phyloP scores from a whole-genome alignment of 2,113 vertebrate genomes.

The Scalopus aquaticus region DNA sequence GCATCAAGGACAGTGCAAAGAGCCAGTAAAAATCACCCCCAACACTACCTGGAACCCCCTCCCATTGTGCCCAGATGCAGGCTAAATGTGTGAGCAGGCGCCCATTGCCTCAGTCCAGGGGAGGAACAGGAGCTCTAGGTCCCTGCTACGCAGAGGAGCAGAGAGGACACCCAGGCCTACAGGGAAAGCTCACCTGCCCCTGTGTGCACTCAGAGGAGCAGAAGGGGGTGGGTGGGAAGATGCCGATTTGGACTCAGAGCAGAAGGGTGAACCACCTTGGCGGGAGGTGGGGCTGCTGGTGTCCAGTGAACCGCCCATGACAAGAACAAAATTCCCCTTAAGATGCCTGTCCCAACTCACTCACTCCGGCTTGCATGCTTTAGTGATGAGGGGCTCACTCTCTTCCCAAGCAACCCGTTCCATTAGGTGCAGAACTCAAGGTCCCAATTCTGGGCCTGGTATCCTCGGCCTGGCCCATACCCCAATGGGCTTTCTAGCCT shows the following conservation, averaged over 20 bases:
- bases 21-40: neutral
- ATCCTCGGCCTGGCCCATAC: neutral
- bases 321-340: neutral
- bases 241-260: neutral
- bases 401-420: neutral
- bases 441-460: neutral
- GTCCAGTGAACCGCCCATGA: neutral
- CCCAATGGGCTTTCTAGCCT: neutral
- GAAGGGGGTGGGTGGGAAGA: neutral
- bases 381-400: neutral
- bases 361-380: neutral
- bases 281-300: neutral
- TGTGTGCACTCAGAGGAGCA: neutral
- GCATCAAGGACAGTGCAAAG: neutral
- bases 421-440: neutral
- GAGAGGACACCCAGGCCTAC: neutral
- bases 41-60: neutral
- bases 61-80: neutral
- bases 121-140: neutral
- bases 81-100: accelerated
- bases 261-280: too few relatives aligned
- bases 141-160: neutral
- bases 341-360: neutral
- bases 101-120: neutral
- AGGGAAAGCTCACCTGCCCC: neutral